phyloP scores from a whole-genome alignment of 2,113 vertebrate species.

The Otus sunia region DNA sequence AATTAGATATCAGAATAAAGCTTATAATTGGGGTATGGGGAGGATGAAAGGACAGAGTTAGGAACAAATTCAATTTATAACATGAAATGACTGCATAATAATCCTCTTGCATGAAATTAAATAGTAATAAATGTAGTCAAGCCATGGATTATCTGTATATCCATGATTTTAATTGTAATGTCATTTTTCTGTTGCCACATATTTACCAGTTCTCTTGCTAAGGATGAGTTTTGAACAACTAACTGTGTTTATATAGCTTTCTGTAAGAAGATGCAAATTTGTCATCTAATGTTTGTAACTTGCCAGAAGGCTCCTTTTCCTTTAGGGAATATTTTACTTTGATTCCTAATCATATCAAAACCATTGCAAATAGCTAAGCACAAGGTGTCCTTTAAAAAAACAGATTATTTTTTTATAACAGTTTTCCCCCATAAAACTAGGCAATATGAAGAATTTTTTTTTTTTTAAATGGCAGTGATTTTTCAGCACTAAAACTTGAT shows the following conservation, averaged over 20 bases:
- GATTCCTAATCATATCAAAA: neutral
- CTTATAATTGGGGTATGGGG: constrained; percentile 30
- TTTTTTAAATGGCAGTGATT: neutral
- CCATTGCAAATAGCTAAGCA: neutral
- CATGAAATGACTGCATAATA: constrained; percentile 52
- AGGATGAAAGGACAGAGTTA: constrained; percentile 43
- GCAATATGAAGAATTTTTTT: neutral
- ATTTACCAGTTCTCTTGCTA: neutral
- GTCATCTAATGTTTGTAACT: constrained; percentile 21
- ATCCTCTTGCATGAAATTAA: constrained; percentile 32
- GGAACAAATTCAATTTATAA: constrained; percentile 46
- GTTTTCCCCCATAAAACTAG: neutral
- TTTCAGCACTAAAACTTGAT: neutral
- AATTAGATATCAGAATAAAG: constrained; percentile 52
- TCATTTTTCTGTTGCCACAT: neutral
- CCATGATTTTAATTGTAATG: neutral
- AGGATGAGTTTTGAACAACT: constrained; percentile 6
- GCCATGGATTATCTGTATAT: neutral
- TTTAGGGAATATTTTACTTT: constrained; percentile 30
- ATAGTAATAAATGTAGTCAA: neutral
- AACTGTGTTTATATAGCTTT: constrained; percentile 13
- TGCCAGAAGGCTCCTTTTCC: neutral
- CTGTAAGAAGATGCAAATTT: constrained; percentile 8
- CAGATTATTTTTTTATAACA: neutral
- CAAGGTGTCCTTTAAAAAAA: constrained; percentile 40